phyloP scores from a whole-genome alignment of 2,888 invertebrate genomes.

The Criorhina ranunculi region DNA sequence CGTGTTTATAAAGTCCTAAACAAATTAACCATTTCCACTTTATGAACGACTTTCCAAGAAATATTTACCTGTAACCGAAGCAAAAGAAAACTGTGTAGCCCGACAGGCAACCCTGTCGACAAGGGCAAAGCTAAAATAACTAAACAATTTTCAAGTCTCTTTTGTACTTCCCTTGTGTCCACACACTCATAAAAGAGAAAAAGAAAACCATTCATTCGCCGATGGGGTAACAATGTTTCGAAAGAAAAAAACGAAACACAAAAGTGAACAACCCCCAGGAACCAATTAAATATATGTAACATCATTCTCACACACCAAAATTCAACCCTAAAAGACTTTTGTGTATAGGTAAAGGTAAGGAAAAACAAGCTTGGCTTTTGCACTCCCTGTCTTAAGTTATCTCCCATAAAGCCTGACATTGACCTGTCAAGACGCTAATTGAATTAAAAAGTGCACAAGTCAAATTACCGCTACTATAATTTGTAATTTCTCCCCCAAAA shows the following conservation, averaged over 20 bases:
- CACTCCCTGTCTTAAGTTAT: no score
- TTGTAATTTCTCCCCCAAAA: neutral
- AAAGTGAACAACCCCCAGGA: conserved; percentile 2
- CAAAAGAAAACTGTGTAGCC: conserved; percentile 7
- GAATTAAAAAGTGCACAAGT: conserved; percentile 23
- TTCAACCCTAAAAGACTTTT: neutral
- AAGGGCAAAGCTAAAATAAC: neutral
- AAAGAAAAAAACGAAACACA: neutral
- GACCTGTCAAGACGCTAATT: neutral
- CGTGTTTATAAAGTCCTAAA: conserved; percentile 2
- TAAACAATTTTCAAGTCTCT: neutral
- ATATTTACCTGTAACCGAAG: conserved; percentile 20
- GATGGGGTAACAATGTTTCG: no score
- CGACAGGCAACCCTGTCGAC: neutral
- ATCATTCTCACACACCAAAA: neutral
- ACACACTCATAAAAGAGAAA: no score
- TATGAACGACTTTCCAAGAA: conserved; percentile 13
- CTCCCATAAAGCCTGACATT: no score
- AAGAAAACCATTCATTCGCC: no score
- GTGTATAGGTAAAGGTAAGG: no score
- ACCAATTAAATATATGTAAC: conserved; percentile 13
- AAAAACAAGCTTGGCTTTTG: neutral
- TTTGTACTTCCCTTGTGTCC: neutral
- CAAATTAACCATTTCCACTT: conserved; percentile 27
- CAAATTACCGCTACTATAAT: conserved; percentile 21